A percentile compares a stretch with the other conserved stretches of the same genome.
phyloP scores from a whole-genome alignment of 2,888 invertebrate genomes.

The Macrophya alboannulata region DNA sequence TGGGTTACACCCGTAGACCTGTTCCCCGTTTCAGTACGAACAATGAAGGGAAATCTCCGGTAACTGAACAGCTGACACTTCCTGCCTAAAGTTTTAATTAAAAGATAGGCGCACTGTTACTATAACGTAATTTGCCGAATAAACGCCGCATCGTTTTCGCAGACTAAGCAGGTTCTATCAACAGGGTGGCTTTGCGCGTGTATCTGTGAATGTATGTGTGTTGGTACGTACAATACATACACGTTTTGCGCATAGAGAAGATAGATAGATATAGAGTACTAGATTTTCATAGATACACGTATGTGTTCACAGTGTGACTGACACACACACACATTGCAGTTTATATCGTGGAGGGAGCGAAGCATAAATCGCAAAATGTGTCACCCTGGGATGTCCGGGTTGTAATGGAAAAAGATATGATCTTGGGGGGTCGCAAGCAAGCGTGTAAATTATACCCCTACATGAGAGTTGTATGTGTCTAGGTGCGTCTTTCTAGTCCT shows the following conservation, averaged over 20 bases:
- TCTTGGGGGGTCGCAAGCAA: slow-evolving; percentile 53
- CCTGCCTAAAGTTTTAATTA: slow-evolving; percentile 68
- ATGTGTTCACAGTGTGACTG: neutral
- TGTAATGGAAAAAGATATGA: slow-evolving; percentile 71
- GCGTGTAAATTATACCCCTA: slow-evolving; percentile 48
- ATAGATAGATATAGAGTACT: neutral
- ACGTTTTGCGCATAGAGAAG: neutral
- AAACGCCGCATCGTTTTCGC: slow-evolving; percentile 38
- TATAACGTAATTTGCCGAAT: slow-evolving; percentile 42
- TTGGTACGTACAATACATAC: no score
- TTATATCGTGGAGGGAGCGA: slow-evolving; percentile 8
- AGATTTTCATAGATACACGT: neutral
- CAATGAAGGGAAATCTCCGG: slow-evolving; percentile 12
- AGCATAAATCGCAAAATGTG: slow-evolving; percentile 66
- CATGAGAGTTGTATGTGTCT: neutral
- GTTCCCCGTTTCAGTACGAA: neutral
- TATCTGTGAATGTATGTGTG: no score
- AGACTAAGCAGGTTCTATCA: slow-evolving; percentile 32
- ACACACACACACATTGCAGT: neutral
- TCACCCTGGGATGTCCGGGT: slow-evolving; percentile 67
- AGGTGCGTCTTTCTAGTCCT: neutral
- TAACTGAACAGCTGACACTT: slow-evolving; percentile 46
- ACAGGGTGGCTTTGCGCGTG: neutral
- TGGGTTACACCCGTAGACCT: neutral
- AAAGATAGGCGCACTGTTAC: slow-evolving; percentile 65